A percentile compares a stretch with the other conserved stretches of the same genome.
phyloP scores from a whole-genome alignment of 2,888 invertebrate species.

The Ochropleura leucogaster region DNA sequence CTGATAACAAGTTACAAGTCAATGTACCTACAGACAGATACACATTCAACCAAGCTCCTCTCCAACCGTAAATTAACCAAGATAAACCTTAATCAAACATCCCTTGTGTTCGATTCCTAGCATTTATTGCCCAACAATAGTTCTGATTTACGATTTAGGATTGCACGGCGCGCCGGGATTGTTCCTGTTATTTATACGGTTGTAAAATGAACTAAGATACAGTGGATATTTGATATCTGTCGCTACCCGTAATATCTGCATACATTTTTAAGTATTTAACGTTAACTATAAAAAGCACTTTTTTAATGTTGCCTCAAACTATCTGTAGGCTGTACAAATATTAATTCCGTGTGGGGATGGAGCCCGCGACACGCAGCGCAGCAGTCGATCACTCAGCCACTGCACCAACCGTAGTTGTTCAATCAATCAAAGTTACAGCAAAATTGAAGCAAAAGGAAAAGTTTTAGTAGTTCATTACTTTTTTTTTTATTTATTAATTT shows the following conservation, averaged over 20 bases:
- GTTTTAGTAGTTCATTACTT: slow-evolving; percentile 8
- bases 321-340: too few species aligned
- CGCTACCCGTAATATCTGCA: neutral
- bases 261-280: neutral
- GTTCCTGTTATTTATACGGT: slow-evolving; percentile 82
- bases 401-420: too few species aligned
- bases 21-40: slow-evolving; percentile 48
- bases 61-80: slow-evolving; percentile 88
- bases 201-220: slow-evolving; percentile 71
- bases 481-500: too few species aligned
- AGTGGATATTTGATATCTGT: slow-evolving; percentile 39
- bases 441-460: slow-evolving; percentile 5
- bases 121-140: slow-evolving; percentile 89
- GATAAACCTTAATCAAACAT: slow-evolving; percentile 90
- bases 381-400: too few species aligned
- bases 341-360: too few species aligned
- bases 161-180: slow-evolving; percentile 79
- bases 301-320: too few species aligned
- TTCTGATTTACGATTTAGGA: slow-evolving; percentile 88
- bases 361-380: too few species aligned
- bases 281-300: neutral
- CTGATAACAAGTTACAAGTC: slow-evolving; percentile 18
- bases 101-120: slow-evolving; percentile 87
- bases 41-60: slow-evolving; percentile 68
- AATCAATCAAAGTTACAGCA: neutral